phyloP scores from a whole-genome alignment of 2,797 vertebrate genomes.

The Bradypodion ventrale region DNA sequence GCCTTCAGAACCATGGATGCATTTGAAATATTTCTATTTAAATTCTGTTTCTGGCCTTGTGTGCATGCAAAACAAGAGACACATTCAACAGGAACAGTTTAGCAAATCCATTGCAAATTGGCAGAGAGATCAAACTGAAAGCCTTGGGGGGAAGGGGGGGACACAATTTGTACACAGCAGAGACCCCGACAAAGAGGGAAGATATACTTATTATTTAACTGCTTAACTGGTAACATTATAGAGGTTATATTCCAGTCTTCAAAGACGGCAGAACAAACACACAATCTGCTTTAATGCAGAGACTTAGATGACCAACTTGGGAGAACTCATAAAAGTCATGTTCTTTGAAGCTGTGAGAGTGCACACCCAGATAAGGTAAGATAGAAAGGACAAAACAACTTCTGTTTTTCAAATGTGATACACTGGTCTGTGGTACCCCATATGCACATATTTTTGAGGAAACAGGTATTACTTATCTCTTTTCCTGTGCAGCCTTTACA shows the following conservation, averaged over 20 bases:
- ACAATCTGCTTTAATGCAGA: not conserved
- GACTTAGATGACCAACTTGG: not conserved
- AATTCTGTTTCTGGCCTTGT: slow-evolving; percentile 25
- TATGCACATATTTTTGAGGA: not conserved
- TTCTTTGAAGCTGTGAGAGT: not conserved
- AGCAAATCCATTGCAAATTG: slow-evolving; percentile 34
- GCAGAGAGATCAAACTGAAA: slow-evolving; percentile 14
- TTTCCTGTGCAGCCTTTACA: not conserved
- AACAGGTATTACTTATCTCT: not conserved
- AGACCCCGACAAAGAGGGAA: not conserved
- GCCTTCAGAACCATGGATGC: slow-evolving; percentile 12
- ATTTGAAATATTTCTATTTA: slow-evolving; percentile 41
- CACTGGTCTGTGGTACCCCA: not conserved
- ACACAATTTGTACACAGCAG: slow-evolving; percentile 6
- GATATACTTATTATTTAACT: slow-evolving; percentile 13
- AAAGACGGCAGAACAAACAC: slow-evolving; percentile 7
- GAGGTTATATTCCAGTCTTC: not conserved
- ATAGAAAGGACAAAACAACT: not conserved
- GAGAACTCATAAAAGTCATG: slow-evolving; percentile 8
- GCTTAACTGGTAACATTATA: not conserved
- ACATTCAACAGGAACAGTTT: slow-evolving; percentile 32
- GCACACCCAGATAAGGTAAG: not conserved
- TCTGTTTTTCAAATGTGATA: not conserved
- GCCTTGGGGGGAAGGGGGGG: not conserved
- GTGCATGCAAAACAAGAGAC: slow-evolving; percentile 18